Evolutionary conservation across 2,797 vertebrate genomes (phyloP), one percentile per base, ranked within the genome.

Genomic region (Labeo calbasu): DNA sequence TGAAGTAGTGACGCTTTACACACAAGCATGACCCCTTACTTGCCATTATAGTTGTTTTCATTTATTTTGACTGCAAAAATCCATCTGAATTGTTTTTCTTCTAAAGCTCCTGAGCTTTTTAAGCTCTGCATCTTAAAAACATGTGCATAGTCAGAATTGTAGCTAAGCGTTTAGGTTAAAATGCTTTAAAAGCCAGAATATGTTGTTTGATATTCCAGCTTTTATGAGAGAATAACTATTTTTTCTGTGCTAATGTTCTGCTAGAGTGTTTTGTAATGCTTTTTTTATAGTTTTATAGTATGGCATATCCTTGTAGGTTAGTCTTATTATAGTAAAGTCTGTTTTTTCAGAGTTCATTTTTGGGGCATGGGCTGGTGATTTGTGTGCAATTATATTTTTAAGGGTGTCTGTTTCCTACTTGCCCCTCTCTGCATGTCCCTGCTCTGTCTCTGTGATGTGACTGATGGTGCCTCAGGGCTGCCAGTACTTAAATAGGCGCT

Each of bases 401-500:
- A 73, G 36, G 73, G 23, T 13, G 75, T 82, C 77, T 80, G 55
- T 66, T 80, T 36, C 23, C 59, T 46, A 19, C 46, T 61, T 61
- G 75, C 48, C 57, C 25, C 79, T 46, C 72, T 69, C 23, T 81
- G 59, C 48, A 69, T 79, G 57, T 72, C 71, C 57, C 28, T 50
- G 48, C 71, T 77, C 55, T 57, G 76, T 40, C 69, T 90, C 90
- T 90, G 91, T 92, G 92, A 75, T 23, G 63, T 91, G 92, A 93
- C 92, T 93, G 93, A 93, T 89, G 90, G 90, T 87, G 89, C 88
- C 90, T 69, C 70, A 85, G 88, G 87, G 89, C 89, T 95, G 94
- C 94, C 94, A 95, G 91, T 87, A 91, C 91, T 94, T 95, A 95
- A 95, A 95, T 93, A 95, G 93, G 92, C 93, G 91, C 93, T 95